phyloP scores from a whole-genome alignment of 2,797 vertebrate genomes.

The Knipowitschia caucasica region DNA sequence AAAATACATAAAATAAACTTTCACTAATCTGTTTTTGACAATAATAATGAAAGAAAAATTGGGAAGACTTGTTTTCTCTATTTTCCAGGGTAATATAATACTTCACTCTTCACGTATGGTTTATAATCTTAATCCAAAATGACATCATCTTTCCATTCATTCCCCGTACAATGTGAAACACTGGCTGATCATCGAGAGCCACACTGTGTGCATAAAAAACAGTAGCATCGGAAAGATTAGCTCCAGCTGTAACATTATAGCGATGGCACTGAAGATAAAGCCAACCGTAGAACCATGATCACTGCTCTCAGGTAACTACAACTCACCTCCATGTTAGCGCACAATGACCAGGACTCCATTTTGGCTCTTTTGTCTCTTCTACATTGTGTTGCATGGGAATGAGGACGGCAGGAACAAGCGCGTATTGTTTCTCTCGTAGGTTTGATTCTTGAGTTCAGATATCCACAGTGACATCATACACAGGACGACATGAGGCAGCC shows the following conservation, averaged over 20 bases:
- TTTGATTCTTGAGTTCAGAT: slow-evolving; percentile 42
- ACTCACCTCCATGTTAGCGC: slow-evolving; percentile 43
- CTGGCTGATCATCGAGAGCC: not conserved
- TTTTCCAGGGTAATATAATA: too few relatives aligned
- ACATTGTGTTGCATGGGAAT: slow-evolving; percentile 79
- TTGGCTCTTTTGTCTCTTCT: slow-evolving; percentile 51
- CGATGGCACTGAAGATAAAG: slow-evolving; percentile 50
- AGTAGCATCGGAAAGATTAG: slow-evolving; percentile 34
- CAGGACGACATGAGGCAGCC: slow-evolving; percentile 20
- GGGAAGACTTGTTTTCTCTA: too few relatives aligned
- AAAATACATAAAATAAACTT: too few relatives aligned
- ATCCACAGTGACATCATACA: slow-evolving; percentile 33
- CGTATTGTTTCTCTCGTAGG: slow-evolving; percentile 60
- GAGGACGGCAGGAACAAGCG: slow-evolving; percentile 69
- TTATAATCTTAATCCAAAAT: not conserved
- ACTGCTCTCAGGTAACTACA: slow-evolving; percentile 50
- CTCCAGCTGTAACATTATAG: slow-evolving; percentile 40
- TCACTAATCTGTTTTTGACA: too few relatives aligned
- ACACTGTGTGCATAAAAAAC: slow-evolving; percentile 6
- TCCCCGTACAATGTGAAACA: not conserved
- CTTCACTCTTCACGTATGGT: not conserved
- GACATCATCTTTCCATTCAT: not conserved
- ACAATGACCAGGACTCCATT: slow-evolving; percentile 53
- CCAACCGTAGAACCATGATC: slow-evolving; percentile 39
- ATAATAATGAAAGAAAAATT: too few relatives aligned